Conservation (phyloP, 2,113 vertebrate genomes). For the Nibea coibor region DNA sequence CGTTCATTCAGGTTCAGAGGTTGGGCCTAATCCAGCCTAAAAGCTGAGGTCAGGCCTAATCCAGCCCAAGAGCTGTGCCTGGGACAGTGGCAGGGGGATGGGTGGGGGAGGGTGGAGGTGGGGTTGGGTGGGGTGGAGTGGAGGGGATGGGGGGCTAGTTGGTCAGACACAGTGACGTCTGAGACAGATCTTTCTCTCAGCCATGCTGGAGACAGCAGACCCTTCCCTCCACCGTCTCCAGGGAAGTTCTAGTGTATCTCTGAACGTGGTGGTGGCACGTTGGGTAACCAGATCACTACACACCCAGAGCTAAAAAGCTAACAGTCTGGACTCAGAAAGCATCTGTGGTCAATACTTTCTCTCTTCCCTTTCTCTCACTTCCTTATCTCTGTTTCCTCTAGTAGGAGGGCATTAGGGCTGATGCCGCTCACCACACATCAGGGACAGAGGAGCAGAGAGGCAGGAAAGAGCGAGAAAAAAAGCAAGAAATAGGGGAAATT, state of each 20-base stretch:
- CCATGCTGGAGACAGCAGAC: slow-evolving; percentile 84
- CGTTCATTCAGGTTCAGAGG: too few species aligned
- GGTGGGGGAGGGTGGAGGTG: too few species aligned
- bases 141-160: slow-evolving; percentile 45
- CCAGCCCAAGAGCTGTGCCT: background rate
- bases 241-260: slow-evolving; percentile 84
- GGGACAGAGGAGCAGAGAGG: slow-evolving; percentile 1
- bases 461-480: background rate
- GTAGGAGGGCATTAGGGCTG: slow-evolving; percentile 69
- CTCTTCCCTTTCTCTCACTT: slow-evolving; percentile 76
- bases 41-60: background rate
- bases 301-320: slow-evolving; percentile 82
- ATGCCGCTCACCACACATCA: background rate
- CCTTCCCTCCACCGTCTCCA: slow-evolving; percentile 80
- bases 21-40: too few species aligned
- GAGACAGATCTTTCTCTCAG: slow-evolving; percentile 82
- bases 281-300: slow-evolving; percentile 88
- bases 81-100: background rate
- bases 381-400: slow-evolving; percentile 84
- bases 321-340: slow-evolving; percentile 85
- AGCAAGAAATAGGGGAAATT: background rate
- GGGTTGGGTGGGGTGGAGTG: too few species aligned
- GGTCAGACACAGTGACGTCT: slow-evolving; percentile 86
- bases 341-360: slow-evolving; percentile 84
- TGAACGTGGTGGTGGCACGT: slow-evolving; percentile 82